Base-by-base conservation (phyloP, 2,113 vertebrate genomes). In the Megaleporinus macrocephalus region DNA sequence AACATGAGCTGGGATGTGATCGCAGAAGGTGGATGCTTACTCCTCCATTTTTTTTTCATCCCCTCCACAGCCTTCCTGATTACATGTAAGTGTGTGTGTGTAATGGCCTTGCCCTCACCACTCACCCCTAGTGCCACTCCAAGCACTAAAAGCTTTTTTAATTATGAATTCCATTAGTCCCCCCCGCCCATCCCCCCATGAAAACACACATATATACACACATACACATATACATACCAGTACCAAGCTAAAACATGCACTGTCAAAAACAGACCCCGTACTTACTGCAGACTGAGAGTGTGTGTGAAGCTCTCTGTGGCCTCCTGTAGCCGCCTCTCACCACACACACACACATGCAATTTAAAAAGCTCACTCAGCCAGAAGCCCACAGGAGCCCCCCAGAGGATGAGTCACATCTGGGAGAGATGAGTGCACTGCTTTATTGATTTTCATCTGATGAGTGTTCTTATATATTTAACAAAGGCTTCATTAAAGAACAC, bases 81-180 rank as follows among this genome's bases (percentile, higher is more conserved):
- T n/a, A 41, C 36, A 41, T 41, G 66, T 70, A 26, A 4, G 76
- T 73, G 70, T 53, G 26, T 77, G 30, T 55, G 22, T 80, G 53
- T 76, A 71, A 71, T 68, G 53, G 82, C 71, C 62, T 66, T 78
- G 57, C n/a, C 49, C 55, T 86, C 72, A 85, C 86, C 78, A 79
- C 79, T 84, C 74, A 83, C 65, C 81, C 88, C 81, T 27, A 82
- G 89, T 89, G 89, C 81, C 85, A 87, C 88, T 89, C 85, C 92
- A 86, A 89, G 73, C 84, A 87, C 91, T 94, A 93, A 94, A 94
- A 93, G 93, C 93, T 93, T 94, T 94, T 94, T 93, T 92, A 93
- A 93, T 94, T 91, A 93, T 89, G 89, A 88, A 87, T 85, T 85
- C 89, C 90, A 90, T 92, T 93, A 94, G 73, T 73, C 73, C 81